phyloP scores from a whole-genome alignment of 2,797 vertebrate species.

The Rhinichthys osculus region DNA sequence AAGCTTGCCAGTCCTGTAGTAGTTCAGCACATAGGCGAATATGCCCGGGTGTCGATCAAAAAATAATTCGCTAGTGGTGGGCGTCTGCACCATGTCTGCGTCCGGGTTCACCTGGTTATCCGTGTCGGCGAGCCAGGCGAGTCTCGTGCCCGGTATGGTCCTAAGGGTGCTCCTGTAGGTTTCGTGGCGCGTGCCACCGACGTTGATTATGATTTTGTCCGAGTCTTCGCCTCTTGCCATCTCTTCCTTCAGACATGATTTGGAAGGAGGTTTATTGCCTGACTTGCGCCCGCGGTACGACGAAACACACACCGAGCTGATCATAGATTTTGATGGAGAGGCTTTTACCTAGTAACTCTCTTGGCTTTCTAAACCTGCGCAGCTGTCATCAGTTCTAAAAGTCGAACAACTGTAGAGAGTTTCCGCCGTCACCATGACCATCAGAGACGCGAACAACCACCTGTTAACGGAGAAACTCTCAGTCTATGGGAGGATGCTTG shows the following conservation, averaged over 20 bases:
- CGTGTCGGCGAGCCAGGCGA: conserved; percentile 92
- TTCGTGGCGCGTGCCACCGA: conserved; percentile 96
- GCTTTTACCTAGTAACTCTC: conserved; percentile 67
- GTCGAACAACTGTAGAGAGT: conserved; percentile 56
- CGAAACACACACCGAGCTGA: conserved; percentile 99
- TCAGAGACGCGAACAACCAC: conserved; percentile 50
- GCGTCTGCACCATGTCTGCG: conserved; percentile 73
- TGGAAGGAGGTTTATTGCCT: conserved; percentile 96
- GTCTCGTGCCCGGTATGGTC: conserved; percentile 93
- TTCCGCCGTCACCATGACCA: conserved; percentile 32
- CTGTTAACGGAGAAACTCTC: conserved; percentile 53
- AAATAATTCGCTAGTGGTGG: conserved; percentile 84
- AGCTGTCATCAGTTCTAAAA: conserved; percentile 44
- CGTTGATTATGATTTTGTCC: conserved; percentile 96
- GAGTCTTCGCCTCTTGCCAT: conserved; percentile 94
- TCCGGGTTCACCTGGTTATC: conserved; percentile 82
- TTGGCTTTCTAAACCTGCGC: conserved; percentile 31
- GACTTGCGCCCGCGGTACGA: conserved; percentile 99
- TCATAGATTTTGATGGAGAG: conserved; percentile 88
- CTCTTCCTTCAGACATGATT: conserved; percentile 99
- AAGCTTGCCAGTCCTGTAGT: conserved; percentile 97
- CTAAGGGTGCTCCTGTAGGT: conserved; percentile 96
- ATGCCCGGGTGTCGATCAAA: conserved; percentile 97
- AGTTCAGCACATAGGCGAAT: conserved; percentile 97
- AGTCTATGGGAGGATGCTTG: conserved; percentile 35